These are phyloP conservation scores for Micromussa lordhowensis DNA, from an alignment of 92 coral and sea anemone genomes.

Conservation along the genomic window DNA sequence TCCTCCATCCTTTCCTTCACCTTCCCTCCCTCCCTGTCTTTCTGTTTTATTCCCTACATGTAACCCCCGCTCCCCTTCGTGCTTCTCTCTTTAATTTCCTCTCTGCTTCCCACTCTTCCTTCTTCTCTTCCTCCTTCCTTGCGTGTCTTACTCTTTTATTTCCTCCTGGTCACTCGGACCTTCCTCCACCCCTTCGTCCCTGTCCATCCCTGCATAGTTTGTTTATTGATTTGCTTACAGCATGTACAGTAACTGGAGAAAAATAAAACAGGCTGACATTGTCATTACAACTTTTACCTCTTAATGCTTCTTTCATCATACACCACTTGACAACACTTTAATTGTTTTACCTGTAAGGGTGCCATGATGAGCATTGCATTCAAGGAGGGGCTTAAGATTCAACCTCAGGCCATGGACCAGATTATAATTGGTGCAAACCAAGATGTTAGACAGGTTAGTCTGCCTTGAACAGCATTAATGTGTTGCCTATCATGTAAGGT, in stretches of 20 bases:
- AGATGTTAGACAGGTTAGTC: constrained; percentile 89
- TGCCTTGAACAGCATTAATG: background rate
- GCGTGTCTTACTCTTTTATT: background rate
- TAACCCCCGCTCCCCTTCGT: no score
- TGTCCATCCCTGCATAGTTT: no score
- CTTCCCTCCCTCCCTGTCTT: no score
- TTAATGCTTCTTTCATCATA: background rate
- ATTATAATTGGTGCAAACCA: constrained; percentile 94
- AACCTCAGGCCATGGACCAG: constrained; percentile 97
- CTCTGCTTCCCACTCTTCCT: no score
- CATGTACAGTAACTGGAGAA: no score
- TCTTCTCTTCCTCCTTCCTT: no score
- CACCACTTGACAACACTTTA: background rate
- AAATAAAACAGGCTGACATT: no score
- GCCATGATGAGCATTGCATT: constrained; percentile 97
- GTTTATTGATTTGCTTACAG: no score
- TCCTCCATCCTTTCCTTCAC: background rate
- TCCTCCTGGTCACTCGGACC: no score
- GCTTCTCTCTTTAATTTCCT: no score
- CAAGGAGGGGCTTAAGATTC: constrained; percentile 90
- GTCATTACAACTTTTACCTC: no score
- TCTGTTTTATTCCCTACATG: no score
- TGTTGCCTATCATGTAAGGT: background rate
- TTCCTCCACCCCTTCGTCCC: background rate
- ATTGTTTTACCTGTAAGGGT: constrained; percentile 57